Conservation (phyloP, 2,797 vertebrate species). For the Chelon auratus region DNA sequence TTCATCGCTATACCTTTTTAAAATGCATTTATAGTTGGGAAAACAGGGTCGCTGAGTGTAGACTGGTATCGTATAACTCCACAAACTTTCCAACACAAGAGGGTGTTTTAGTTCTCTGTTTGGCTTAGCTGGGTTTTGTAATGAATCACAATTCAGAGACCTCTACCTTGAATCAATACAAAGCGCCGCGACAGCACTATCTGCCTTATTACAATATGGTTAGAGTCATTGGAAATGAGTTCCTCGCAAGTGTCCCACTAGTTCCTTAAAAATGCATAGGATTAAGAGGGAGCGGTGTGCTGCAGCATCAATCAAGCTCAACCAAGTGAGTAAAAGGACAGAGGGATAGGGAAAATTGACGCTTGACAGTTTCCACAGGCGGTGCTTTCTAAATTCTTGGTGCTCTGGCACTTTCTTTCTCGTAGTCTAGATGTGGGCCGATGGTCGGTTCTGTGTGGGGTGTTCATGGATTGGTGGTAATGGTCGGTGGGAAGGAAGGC, state of each 20-base stretch:
- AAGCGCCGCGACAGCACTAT: slow-evolving; percentile 77
- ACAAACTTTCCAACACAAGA: slow-evolving; percentile 34
- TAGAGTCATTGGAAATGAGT: slow-evolving; percentile 80
- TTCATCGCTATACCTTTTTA: slow-evolving; percentile 22
- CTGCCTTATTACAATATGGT: slow-evolving; percentile 80
- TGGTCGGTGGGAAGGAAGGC: slow-evolving; percentile 42
- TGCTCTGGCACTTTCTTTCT: slow-evolving; percentile 39
- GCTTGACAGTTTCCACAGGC: slow-evolving; percentile 67
- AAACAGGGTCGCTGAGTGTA: slow-evolving; percentile 1
- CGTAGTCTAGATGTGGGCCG: neutral
- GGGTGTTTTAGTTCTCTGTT: slow-evolving; percentile 54
- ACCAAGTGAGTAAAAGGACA: slow-evolving; percentile 73
- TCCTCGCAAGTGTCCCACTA: slow-evolving; percentile 69
- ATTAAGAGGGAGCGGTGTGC: slow-evolving; percentile 78
- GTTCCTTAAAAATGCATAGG: slow-evolving; percentile 87
- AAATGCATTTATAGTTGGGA: slow-evolving; percentile 13
- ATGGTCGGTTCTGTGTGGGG: neutral
- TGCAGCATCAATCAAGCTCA: slow-evolving; percentile 80
- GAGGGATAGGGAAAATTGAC: slow-evolving; percentile 67
- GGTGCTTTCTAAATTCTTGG: slow-evolving; percentile 31
- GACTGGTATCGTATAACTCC: slow-evolving; percentile 17
- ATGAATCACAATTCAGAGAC: slow-evolving; percentile 79
- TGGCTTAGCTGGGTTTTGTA: slow-evolving; percentile 75
- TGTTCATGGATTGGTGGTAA: slow-evolving; percentile 28
- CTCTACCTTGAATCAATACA: slow-evolving; percentile 76